Conservation (phyloP, 2,797 vertebrate genomes). For the Ambastaia sidthimunki region DNA sequence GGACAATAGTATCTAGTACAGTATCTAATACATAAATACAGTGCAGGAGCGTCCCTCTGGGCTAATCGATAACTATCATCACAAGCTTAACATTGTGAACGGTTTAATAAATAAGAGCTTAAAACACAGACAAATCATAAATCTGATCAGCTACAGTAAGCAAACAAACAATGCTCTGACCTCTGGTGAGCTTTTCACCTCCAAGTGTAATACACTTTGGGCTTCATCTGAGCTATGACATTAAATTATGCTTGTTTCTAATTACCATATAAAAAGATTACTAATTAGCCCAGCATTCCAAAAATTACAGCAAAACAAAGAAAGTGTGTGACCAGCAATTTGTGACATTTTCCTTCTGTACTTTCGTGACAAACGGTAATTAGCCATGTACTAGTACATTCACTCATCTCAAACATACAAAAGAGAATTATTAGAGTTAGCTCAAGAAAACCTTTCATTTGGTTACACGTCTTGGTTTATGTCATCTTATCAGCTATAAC, state of each 20-base stretch:
- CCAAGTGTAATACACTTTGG: not conserved
- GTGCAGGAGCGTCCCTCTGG: not conserved
- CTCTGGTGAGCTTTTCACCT: not conserved
- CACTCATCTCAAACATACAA: not conserved
- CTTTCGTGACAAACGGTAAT: slow-evolving; percentile 8
- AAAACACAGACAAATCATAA: not conserved
- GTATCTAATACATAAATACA: not conserved
- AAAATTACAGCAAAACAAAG: not conserved
- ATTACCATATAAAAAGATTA: not conserved
- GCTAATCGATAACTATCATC: not conserved
- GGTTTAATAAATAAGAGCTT: slow-evolving; percentile 6
- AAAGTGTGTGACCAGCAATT: not conserved
- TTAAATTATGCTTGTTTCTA: slow-evolving; percentile 5
- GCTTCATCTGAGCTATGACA: not conserved
- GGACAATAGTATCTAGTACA: not conserved
- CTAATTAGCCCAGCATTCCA: slow-evolving; percentile 5
- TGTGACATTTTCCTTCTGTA: not conserved
- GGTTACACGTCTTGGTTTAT: not conserved
- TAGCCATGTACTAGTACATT: not conserved
- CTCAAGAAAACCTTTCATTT: not conserved
- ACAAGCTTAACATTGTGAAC: not conserved
- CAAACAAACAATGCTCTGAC: slow-evolving; percentile 4
- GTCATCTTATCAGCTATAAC: slow-evolving; percentile 33
- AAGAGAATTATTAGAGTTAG: not conserved
- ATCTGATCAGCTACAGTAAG: not conserved